Percentiles rank a stretch among this genome's conserved stretches.
These are phyloP conservation scores for Fragum whitleyi DNA, from an alignment of 2,888 invertebrate genomes.

Conservation along the genomic window DNA sequence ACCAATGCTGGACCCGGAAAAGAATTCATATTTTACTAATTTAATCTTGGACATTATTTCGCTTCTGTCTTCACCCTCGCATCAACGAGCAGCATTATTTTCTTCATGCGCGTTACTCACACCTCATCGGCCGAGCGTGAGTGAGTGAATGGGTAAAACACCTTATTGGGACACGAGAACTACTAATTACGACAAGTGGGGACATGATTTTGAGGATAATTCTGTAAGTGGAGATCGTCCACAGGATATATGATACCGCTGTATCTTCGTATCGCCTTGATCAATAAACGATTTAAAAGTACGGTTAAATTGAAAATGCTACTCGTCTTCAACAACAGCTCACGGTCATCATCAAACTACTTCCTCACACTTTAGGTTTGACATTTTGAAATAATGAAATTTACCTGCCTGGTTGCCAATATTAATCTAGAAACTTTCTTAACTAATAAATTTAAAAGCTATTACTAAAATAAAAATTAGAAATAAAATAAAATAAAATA, in stretches of 20 bases:
- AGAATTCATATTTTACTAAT: constrained; percentile 60
- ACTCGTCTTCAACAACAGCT: neutral
- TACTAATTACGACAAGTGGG: constrained; percentile 22
- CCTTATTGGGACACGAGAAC: constrained; percentile 20
- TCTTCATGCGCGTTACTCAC: constrained; percentile 60
- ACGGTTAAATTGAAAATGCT: constrained; percentile 5
- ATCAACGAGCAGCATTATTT: constrained; percentile 54
- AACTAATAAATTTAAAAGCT: no score
- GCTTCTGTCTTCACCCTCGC: constrained; percentile 27
- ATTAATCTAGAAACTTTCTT: no score
- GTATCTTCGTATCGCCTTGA: constrained; percentile 1
- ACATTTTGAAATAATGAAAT: no score
- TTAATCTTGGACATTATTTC: constrained; percentile 39
- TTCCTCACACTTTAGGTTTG: neutral
- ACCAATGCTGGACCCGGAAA: constrained; percentile 37
- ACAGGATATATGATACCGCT: constrained; percentile 5
- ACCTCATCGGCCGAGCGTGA: constrained; percentile 43
- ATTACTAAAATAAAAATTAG: no score
- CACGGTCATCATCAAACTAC: neutral
- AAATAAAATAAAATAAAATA: no score
- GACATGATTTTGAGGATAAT: neutral
- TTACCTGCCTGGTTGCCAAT: no score
- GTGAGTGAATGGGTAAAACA: constrained; percentile 40
- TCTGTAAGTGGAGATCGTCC: constrained; percentile 9
- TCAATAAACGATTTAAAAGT: neutral